Conservation (phyloP, 2,113 vertebrate genomes). For the Callithrix jacchus region DNA sequence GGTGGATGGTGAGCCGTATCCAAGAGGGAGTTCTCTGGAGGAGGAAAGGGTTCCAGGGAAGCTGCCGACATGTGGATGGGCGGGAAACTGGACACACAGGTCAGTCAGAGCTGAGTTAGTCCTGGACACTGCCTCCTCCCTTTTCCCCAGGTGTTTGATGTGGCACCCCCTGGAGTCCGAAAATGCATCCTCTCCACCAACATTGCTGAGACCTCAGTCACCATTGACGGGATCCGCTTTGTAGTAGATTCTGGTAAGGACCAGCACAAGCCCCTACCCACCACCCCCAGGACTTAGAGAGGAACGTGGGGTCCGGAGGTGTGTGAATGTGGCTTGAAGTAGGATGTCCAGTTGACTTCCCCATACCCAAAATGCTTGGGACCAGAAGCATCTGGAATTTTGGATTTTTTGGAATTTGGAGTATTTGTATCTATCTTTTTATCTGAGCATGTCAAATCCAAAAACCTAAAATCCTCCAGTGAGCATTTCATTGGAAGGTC, state of each 20-base stretch:
- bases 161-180: conserved; percentile 90
- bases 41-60: background rate
- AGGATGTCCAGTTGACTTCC: background rate
- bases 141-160: conserved; percentile 90
- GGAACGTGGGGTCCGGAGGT: background rate
- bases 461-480: background rate
- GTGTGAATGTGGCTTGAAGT: rapidly evolving
- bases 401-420: background rate
- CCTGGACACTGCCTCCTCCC: background rate
- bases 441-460: background rate
- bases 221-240: conserved; percentile 95
- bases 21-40: background rate
- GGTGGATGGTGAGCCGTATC: background rate
- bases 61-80: no score
- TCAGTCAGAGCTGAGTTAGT: background rate
- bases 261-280: rapidly evolving
- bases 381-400: background rate
- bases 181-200: conserved; percentile 97
- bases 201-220: conserved; percentile 95
- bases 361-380: background rate
- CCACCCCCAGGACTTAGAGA: rapidly evolving
- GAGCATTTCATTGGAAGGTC: background rate
- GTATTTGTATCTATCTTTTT: background rate
- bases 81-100: rapidly evolving
- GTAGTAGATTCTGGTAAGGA: conserved; percentile 92